phyloP scores from a whole-genome alignment of 1,140 invertebrate genomes.

The Lycorma delicatula region DNA sequence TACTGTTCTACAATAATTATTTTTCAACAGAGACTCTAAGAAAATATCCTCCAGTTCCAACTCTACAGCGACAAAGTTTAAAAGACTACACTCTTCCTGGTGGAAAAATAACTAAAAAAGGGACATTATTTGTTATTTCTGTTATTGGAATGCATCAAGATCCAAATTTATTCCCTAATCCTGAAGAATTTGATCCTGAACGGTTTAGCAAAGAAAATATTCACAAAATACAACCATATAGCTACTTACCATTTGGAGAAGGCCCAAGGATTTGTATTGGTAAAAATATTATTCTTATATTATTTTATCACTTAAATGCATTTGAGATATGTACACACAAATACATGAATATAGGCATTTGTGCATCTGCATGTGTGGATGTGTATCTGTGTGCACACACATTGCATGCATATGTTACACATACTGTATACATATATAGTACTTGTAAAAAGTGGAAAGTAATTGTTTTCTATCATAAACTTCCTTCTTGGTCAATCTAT shows the following conservation, averaged over 20 bases:
- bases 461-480: too few relatives aligned
- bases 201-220: slow-evolving; percentile 43
- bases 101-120: slow-evolving; percentile 40
- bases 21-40: slow-evolving; percentile 39
- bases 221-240: slow-evolving; percentile 33
- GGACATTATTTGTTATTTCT: slow-evolving; percentile 41
- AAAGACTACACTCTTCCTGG: slow-evolving; percentile 48
- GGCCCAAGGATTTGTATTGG: slow-evolving; percentile 50
- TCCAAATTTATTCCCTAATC: slow-evolving; percentile 44
- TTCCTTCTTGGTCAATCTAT: too few relatives aligned
- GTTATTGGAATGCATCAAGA: slow-evolving; percentile 52
- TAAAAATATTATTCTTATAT: too few relatives aligned
- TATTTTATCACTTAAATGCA: too few relatives aligned
- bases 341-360: too few relatives aligned
- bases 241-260: slow-evolving; percentile 47
- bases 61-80: slow-evolving; percentile 45
- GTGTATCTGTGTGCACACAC: too few relatives aligned
- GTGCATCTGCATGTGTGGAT: too few relatives aligned
- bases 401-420: too few relatives aligned
- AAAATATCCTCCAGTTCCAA: slow-evolving; percentile 49
- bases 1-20: too few relatives aligned
- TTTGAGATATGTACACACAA: too few relatives aligned
- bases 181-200: slow-evolving; percentile 47
- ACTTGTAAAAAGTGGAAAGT: too few relatives aligned
- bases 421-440: too few relatives aligned